phyloP scores from a whole-genome alignment of 30 jellyfish, hydroid and myxozoan genomes.

The Aurelia sp. region DNA sequence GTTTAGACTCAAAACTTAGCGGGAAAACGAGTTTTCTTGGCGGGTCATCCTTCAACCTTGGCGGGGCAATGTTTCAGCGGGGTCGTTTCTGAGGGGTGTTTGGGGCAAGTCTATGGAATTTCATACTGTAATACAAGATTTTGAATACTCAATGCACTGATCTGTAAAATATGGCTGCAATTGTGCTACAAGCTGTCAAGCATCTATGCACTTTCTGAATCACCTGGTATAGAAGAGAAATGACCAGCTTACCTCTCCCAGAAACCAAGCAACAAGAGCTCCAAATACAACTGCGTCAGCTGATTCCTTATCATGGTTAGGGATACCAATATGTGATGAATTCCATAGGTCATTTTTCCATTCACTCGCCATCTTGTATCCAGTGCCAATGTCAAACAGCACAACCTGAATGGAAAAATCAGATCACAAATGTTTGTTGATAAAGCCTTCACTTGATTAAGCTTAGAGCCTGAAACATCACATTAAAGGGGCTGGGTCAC shows the following conservation, averaged over 20 bases:
- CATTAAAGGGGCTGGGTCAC: too few species aligned
- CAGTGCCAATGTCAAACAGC: conserved; percentile 90
- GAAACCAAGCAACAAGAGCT: conserved; percentile 97
- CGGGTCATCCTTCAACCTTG: too few species aligned
- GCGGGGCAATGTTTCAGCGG: too few species aligned
- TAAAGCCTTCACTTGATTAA: too few species aligned
- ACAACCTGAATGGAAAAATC: conserved; percentile 69
- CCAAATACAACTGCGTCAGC: conserved; percentile 92
- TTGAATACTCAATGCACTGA: neutral
- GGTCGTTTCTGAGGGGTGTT: too few species aligned
- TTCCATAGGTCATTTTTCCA: conserved; percentile 96
- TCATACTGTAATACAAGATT: too few species aligned
- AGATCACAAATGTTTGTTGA: too few species aligned
- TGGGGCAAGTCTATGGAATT: too few species aligned
- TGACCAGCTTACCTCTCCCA: conserved; percentile 77
- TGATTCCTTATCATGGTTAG: conserved; percentile 83
- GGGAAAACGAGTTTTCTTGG: too few species aligned
- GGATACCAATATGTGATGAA: conserved; percentile 81
- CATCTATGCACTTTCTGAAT: neutral
- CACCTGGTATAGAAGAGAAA: neutral
- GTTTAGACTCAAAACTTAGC: too few species aligned
- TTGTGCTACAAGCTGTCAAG: neutral
- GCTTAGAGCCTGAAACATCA: too few species aligned
- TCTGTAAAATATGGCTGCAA: neutral
- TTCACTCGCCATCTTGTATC: conserved; percentile 64